A percentile compares a stretch with the other conserved stretches of the same genome.
Evolutionary conservation across 2,888 invertebrate genomes (phyloP).

Genomic region (Hoplodrina ambigua): DNA sequence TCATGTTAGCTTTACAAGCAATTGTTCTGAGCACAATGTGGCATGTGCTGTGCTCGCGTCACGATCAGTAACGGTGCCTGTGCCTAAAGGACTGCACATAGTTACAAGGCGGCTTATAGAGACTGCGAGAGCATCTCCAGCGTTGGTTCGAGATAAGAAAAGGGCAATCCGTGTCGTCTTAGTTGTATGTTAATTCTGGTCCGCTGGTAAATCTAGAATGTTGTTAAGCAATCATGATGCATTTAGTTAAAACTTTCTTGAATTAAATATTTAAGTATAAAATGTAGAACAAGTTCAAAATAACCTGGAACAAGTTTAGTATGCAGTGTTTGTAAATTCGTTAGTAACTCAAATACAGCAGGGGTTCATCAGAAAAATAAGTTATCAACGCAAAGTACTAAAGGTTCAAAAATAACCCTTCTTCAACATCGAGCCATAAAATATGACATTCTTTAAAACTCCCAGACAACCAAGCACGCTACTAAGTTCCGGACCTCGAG

Average conservation of each 20-base stretch:
- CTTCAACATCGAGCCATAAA: background rate
- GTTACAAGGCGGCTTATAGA: constrained; percentile 27
- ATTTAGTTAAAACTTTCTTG: too few relatives aligned
- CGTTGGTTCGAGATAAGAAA: background rate
- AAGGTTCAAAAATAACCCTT: background rate
- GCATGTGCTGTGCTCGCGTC: constrained; percentile 40
- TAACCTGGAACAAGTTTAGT: too few relatives aligned
- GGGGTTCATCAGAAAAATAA: too few relatives aligned
- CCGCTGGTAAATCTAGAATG: background rate
- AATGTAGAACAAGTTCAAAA: too few relatives aligned
- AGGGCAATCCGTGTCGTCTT: constrained; percentile 3
- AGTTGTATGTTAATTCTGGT: background rate
- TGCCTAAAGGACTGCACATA: constrained; percentile 18
- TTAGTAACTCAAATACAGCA: background rate
- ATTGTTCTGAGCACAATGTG: constrained; percentile 54
- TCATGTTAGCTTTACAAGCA: constrained; percentile 39
- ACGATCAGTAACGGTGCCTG: constrained; percentile 31
- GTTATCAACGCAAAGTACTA: background rate
- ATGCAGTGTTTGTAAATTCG: background rate
- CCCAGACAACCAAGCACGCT: constrained; percentile 5
- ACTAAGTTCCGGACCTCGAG: constrained; percentile 31
- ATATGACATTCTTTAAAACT: background rate
- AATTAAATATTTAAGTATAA: too few relatives aligned
- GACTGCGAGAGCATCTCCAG: constrained; percentile 6
- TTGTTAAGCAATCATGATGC: background rate